Evolutionary conservation across 2,888 invertebrate genomes (phyloP).

Genomic region (Philonicus albiceps): DNA sequence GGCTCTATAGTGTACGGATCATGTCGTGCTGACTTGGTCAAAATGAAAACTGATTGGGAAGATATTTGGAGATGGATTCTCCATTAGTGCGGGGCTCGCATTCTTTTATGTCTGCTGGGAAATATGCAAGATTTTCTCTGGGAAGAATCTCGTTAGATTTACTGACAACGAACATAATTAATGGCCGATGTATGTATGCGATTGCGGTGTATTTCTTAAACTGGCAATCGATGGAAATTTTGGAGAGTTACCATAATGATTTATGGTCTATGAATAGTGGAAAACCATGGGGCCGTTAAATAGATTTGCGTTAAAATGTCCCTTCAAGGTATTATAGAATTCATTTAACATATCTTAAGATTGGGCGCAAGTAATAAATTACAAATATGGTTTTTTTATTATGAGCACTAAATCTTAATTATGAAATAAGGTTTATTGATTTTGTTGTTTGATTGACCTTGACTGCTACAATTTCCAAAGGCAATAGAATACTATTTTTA

Average conservation of each 20-base stretch:
- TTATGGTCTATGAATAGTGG: background rate
- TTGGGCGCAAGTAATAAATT: background rate
- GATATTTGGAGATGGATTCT: background rate
- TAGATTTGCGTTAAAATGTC: background rate
- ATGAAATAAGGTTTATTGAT: background rate
- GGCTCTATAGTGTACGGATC: background rate
- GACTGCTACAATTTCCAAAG: too few species aligned
- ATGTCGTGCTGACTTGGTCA: constrained; percentile 17
- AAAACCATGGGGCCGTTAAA: background rate
- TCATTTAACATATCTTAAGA: background rate
- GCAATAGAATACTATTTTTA: too few species aligned
- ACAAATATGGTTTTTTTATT: background rate
- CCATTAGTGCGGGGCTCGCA: background rate
- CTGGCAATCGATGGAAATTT: background rate
- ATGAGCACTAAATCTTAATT: background rate
- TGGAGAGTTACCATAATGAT: background rate
- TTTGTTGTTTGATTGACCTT: too few species aligned
- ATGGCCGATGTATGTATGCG: background rate
- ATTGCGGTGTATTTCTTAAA: background rate
- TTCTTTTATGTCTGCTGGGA: background rate
- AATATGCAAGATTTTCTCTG: constrained; percentile 11
- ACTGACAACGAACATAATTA: constrained; percentile 6
- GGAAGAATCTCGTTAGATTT: background rate
- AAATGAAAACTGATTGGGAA: background rate
- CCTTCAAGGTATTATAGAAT: background rate